Base-by-base conservation (phyloP, 2,113 vertebrate species). In the Cygnus atratus region DNA sequence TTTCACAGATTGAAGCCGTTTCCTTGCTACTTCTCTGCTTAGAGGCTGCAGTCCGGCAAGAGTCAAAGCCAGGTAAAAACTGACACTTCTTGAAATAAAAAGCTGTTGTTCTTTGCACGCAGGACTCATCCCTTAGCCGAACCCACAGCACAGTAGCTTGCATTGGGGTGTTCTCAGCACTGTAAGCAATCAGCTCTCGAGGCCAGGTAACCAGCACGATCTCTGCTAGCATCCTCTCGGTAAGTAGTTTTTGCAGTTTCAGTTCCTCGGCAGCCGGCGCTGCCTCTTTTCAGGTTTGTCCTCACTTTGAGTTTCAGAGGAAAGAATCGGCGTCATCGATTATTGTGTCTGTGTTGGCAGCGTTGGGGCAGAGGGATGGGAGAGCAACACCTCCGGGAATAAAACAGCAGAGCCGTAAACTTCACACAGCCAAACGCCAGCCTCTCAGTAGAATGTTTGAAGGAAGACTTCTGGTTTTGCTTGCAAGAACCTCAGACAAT, bases 371-470 rank as follows among this genome's bases (percentile, higher is more conserved):
- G 67, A 73, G 75, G 6, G 59, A 66, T 71, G 65, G 46, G 75
- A 90, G 63, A 81, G 71, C 62, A 84, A 2, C 29, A 6, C 54
- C 2, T 0, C 43, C 73, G 35, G 48, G 75, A 75, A 65, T 79
- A 46, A 67, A 80, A 87, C 33, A 76, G 20, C 68, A 46, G 6
- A n/a, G 29, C 67, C 24, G 9, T 93, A 39, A 80, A 68, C 65
- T 94, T 93, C 88, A 91, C 67, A 44, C 87, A 94, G 70, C 55
- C 55, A 88, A 94, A 79, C 88, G 55, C 59, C 76, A 93, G 67
- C 46, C 55, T 77, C 77, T 85, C n/a, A 50, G 72, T 70, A 70
- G 77, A 81, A 54, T 12, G 25, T 84, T 94, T 70, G 70, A 79
- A 85, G 67, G 76, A 89, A 92, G 94, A 84, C 0, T 28, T 89